Evolutionary conservation across 1,140 invertebrate species (phyloP).

Genomic region (Papilio polyxenes): DNA sequence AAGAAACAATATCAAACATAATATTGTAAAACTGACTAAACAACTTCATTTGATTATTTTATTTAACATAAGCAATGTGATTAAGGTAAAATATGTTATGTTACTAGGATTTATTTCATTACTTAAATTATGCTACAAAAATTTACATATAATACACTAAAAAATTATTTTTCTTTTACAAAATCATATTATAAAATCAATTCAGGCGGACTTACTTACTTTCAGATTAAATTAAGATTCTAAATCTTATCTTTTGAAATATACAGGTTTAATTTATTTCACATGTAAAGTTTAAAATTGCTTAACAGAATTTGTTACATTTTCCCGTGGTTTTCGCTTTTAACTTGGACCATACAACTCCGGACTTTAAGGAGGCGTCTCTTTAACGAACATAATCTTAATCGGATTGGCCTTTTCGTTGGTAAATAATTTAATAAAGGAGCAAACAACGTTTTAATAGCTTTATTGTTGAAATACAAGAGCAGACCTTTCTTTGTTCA

Average conservation of each 20-base stretch:
- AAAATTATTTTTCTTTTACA: too few species aligned
- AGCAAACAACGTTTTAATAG: conserved; percentile 55
- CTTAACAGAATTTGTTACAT: background rate
- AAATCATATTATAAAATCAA: too few species aligned
- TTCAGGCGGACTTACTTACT: too few species aligned
- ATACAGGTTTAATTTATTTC: too few species aligned
- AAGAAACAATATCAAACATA: conserved; percentile 23
- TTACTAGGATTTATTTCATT: too few species aligned
- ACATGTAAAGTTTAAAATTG: too few species aligned
- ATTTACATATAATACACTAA: too few species aligned
- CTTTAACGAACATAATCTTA: conserved; percentile 65
- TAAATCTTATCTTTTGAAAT: too few species aligned
- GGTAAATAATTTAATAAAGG: conserved; percentile 68
- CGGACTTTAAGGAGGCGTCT: conserved; percentile 28
- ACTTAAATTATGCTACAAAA: too few species aligned
- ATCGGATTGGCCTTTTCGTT: conserved; percentile 60
- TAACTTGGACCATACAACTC: conserved; percentile 28
- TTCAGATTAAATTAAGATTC: too few species aligned
- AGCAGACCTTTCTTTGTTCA: conserved; percentile 32
- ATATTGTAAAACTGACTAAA: background rate
- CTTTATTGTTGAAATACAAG: conserved; percentile 63
- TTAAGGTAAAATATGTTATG: too few species aligned
- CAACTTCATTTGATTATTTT: background rate
- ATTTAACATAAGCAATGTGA: background rate
- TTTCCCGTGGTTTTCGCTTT: background rate